These are phyloP conservation scores for Bos taurus DNA, from an alignment of 2,113 vertebrate species.

Conservation along the genomic window DNA sequence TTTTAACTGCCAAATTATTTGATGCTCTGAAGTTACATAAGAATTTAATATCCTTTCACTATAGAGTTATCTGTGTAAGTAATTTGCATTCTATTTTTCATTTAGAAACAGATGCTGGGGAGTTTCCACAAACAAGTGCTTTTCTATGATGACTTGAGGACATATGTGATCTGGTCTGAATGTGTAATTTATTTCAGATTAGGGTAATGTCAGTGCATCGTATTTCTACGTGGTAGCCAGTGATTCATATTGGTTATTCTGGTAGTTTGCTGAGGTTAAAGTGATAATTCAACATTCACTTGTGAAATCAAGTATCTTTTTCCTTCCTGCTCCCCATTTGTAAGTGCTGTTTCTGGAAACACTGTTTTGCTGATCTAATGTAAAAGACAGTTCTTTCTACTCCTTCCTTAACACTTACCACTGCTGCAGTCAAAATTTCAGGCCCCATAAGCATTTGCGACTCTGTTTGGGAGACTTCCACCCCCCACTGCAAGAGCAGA, in stretches of 20 bases:
- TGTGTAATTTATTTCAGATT: background rate
- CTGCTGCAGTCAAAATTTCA: background rate
- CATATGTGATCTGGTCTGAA: background rate
- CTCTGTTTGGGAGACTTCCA: background rate
- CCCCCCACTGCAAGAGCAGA: background rate
- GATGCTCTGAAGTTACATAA: background rate
- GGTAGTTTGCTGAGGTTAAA: background rate
- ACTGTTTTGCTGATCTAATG: background rate
- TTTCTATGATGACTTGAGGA: background rate
- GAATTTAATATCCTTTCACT: background rate
- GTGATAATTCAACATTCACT: background rate
- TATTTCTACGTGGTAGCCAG: background rate
- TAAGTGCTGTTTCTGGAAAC: background rate
- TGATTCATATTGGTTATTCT: background rate
- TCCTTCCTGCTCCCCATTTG: background rate
- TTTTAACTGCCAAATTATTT: background rate
- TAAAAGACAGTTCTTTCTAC: background rate
- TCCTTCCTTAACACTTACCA: background rate
- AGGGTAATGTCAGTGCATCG: background rate
- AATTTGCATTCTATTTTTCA: background rate
- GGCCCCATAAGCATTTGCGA: background rate
- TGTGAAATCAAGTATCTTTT: background rate
- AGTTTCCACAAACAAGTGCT: background rate
- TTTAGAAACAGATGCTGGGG: background rate
- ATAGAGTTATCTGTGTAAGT: background rate